Percentiles rank a stretch among this genome's conserved stretches.
Conservation (phyloP, 2,797 vertebrate species). For the Hafferia zeledoni region DNA sequence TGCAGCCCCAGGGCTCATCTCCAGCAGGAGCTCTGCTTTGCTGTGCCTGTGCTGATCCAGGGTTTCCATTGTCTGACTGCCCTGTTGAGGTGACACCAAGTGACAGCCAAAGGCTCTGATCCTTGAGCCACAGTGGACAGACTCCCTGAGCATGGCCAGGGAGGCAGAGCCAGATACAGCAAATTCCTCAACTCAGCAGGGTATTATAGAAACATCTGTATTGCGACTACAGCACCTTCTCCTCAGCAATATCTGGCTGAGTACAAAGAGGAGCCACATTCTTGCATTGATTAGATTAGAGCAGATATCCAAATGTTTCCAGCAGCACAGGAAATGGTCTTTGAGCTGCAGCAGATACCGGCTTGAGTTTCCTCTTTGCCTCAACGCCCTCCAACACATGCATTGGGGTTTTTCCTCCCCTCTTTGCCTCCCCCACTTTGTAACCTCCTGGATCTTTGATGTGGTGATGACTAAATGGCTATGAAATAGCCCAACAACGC, state of each 20-base stretch:
- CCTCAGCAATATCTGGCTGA: constrained; percentile 54
- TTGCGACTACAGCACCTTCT: constrained; percentile 50
- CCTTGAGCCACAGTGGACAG: background rate
- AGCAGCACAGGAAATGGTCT: constrained; percentile 66
- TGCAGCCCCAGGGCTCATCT: background rate
- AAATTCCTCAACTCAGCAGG: constrained; percentile 55
- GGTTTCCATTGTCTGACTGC: background rate
- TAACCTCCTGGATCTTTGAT: constrained; percentile 61
- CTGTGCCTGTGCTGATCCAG: background rate
- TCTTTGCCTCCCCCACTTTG: background rate
- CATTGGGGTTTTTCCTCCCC: background rate
- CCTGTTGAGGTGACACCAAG: background rate
- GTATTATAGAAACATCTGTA: constrained; percentile 67
- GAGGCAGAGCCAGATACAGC: constrained; percentile 16
- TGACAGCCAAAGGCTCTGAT: background rate
- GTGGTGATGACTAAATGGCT: constrained; percentile 12
- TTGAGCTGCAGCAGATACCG: constrained; percentile 10
- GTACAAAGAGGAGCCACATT: constrained; percentile 70
- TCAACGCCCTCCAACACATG: constrained; percentile 10
- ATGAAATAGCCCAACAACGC: background rate
- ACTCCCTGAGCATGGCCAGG: constrained; percentile 20
- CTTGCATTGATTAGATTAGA: constrained; percentile 72
- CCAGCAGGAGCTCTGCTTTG: background rate
- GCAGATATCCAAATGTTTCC: constrained; percentile 65
- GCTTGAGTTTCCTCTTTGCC: constrained; percentile 44